Base-by-base conservation (phyloP, 2,888 invertebrate species). In the Calephelis perditalis region DNA sequence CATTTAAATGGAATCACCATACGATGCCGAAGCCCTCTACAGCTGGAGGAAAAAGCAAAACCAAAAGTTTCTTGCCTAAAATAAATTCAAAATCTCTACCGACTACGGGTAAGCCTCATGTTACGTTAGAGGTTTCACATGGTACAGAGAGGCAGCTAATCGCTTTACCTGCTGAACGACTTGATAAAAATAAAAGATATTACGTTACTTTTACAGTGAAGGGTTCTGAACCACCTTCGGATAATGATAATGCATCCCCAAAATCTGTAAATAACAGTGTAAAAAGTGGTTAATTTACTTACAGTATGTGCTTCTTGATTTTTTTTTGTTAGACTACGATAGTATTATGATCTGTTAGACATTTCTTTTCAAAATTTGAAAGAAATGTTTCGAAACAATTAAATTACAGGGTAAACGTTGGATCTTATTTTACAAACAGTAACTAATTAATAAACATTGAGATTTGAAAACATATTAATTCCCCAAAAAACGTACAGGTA, bases 131-230 rank as follows among this genome's bases (percentile, higher is more conserved):
- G 82, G 92, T 97, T 60, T 95, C 95, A 60, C 96, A 96, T 72
- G 97, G 97, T 52, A 93, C 94, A 61, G 96, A 96, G 75, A 95
- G 95, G 76, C 96, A 96, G 81, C 92, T 97, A 68, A 97, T 97
- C 76, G 95, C 96, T 72, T 91, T 97, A 80, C 97, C 97, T 59
- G 95, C 97, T 26, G 96, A 97, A 75, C 94, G 94, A 78, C 86
- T 97, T 72, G 97, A 97, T 80, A 96, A 95, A 77, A 96, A 95
- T 78, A 97, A 97, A 84, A 92, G 96, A 76, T 98, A 97, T 85
- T 97, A 96, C 81, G 97, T 98, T 63, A 97, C 97, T 58, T 97
- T 98, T 78, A 97, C 97, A 43, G 96, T 98, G 5, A 96, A 96
- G 81, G 96, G 96, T 58, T 92, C 92, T 4, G 91, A 91, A 63